Conservation (phyloP, 1,140 invertebrate genomes). For the Euwallacea fornicatus region DNA sequence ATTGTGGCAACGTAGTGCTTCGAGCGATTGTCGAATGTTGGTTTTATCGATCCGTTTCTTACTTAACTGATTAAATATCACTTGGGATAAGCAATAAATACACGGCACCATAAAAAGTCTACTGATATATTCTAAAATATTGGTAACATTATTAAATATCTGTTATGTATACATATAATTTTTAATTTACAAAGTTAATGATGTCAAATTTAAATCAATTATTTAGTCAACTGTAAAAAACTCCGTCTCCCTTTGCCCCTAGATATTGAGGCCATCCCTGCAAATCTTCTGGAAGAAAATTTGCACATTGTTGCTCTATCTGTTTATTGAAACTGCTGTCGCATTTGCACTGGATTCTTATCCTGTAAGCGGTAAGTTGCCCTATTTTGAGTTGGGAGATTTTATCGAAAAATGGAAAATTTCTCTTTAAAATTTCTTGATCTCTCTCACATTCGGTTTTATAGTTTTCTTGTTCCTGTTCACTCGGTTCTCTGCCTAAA, state of each 20-base stretch:
- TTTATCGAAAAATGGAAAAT: conserved; percentile 54
- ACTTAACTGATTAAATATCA: no score
- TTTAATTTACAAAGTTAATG: no score
- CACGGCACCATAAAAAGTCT: no score
- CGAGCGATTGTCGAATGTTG: no score
- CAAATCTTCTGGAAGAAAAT: conserved; percentile 54
- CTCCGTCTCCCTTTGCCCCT: conserved; percentile 56
- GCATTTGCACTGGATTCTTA: conserved; percentile 58
- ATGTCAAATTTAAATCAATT: not conserved
- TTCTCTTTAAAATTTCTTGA: conserved; percentile 49
- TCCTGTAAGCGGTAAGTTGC: conserved; percentile 61
- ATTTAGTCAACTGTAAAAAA: conserved; percentile 47
- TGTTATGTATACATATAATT: no score
- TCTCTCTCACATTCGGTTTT: conserved; percentile 54
- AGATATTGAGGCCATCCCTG: conserved; percentile 60
- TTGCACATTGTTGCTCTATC: conserved; percentile 54
- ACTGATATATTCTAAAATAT: no score
- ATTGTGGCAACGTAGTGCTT: no score
- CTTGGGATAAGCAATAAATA: no score
- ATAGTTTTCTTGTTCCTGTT: conserved; percentile 34
- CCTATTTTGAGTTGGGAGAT: conserved; percentile 56
- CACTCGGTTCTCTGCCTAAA: no score
- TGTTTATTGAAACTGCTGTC: conserved; percentile 35
- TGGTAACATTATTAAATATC: no score
- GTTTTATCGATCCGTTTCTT: no score